Evolutionary conservation across 2,888 invertebrate species (phyloP).

Genomic region (Pemphredon lugubris): DNA sequence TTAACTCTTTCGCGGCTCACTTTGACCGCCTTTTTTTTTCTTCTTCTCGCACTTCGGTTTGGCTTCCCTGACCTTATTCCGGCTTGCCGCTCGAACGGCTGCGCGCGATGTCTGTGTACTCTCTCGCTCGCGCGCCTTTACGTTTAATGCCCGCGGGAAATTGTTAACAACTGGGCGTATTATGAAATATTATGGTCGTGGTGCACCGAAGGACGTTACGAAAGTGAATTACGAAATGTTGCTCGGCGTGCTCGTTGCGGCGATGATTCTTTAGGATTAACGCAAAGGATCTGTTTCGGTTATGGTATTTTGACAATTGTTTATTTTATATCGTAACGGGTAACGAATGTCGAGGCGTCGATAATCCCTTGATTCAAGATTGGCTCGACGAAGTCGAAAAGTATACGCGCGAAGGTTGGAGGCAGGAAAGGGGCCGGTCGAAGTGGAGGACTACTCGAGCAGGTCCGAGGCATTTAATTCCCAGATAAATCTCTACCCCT

Average conservation of each 20-base stretch:
- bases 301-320: no score
- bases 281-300: no score
- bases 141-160: conserved; percentile 47
- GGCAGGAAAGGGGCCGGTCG: no score
- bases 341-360: no score
- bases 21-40: conserved; percentile 20
- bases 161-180: conserved; percentile 48
- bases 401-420: no score
- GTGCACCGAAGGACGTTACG: conserved; percentile 31
- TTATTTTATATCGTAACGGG: no score
- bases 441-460: no score
- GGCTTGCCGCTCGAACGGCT: conserved; percentile 50
- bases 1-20: background rate
- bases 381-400: no score
- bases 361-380: no score
- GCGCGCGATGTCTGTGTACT: conserved; percentile 30
- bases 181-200: conserved; percentile 53
- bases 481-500: conserved; percentile 46
- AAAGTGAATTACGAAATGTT: conserved; percentile 39
- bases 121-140: conserved; percentile 32
- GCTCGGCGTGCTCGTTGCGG: background rate
- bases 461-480: conserved; percentile 51
- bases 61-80: conserved; percentile 72
- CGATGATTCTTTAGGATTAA: no score
- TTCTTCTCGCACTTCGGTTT: conserved; percentile 54